phyloP scores from a whole-genome alignment of 2,797 vertebrate species.

The Adelosebastes latens region DNA sequence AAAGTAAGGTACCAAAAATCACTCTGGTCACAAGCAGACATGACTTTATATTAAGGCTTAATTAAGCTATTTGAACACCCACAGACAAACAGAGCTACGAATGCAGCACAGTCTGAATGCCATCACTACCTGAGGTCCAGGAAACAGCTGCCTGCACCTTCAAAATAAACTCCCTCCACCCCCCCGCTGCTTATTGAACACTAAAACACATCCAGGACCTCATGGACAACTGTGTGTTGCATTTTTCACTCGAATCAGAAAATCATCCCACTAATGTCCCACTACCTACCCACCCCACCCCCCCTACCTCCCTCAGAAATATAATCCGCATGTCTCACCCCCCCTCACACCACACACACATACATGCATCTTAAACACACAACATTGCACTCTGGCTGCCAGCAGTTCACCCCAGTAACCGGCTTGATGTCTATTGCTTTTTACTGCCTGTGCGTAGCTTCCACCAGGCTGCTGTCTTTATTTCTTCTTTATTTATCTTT shows the following conservation, averaged over 20 bases:
- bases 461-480: constrained; percentile 41
- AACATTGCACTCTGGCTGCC: constrained; percentile 61
- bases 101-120: constrained; percentile 43
- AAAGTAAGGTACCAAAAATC: neutral
- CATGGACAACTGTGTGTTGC: constrained; percentile 42
- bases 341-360: neutral
- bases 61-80: constrained; percentile 56
- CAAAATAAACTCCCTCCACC: constrained; percentile 16
- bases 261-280: constrained; percentile 71
- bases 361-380: constrained; percentile 9
- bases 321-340: constrained; percentile 57
- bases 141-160: constrained; percentile 46
- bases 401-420: constrained; percentile 56
- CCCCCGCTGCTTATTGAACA: constrained; percentile 24
- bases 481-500: neutral
- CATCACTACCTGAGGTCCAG: constrained; percentile 43
- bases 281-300: neutral
- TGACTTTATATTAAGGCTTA: neutral
- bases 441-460: constrained; percentile 67
- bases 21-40: neutral
- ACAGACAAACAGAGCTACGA: constrained; percentile 65
- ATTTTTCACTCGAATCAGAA: constrained; percentile 56
- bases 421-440: constrained; percentile 77
- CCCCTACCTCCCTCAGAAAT: constrained; percentile 14
- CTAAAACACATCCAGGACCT: constrained; percentile 41